Evolutionary conservation across 1,140 invertebrate genomes (phyloP).

Genomic region (Drosophila orena): DNA sequence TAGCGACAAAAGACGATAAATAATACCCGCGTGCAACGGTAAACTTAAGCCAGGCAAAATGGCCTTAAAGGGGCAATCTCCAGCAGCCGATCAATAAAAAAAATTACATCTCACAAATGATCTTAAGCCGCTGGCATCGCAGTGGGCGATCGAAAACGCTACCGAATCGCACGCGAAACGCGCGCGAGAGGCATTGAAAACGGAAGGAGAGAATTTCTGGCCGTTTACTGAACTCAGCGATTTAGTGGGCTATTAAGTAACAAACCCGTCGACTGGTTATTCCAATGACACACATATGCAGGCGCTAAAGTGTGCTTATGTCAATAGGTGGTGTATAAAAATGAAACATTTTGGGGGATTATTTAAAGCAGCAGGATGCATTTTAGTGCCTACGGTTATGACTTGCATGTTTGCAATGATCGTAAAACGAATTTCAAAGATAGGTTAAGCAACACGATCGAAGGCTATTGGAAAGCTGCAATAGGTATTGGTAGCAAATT

Average conservation of each 20-base stretch:
- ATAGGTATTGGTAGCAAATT: too few relatives aligned
- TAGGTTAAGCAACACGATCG: too few relatives aligned
- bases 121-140: slow-evolving; percentile 32
- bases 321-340: slow-evolving; percentile 10
- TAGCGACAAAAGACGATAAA: slow-evolving; percentile 34
- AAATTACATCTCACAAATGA: slow-evolving; percentile 37
- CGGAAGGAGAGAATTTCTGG: slow-evolving; percentile 6
- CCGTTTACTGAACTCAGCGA: slow-evolving; percentile 24
- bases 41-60: slow-evolving; percentile 40
- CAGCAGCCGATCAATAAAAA: slow-evolving; percentile 46
- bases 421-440: not conserved
- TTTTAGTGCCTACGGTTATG: not conserved
- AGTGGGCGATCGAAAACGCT: slow-evolving; percentile 46
- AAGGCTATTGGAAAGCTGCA: too few relatives aligned
- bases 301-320: not conserved
- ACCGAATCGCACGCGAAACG: slow-evolving; percentile 31
- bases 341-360: slow-evolving; percentile 13
- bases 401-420: not conserved
- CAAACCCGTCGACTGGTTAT: slow-evolving; percentile 33
- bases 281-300: slow-evolving; percentile 38
- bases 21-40: slow-evolving; percentile 33
- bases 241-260: slow-evolving; percentile 45
- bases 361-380: not conserved
- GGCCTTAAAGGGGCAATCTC: slow-evolving; percentile 47
- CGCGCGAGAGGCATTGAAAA: slow-evolving; percentile 41